Base-by-base conservation (phyloP, 2,888 invertebrate genomes). In the Callyntrura sp. region DNA sequence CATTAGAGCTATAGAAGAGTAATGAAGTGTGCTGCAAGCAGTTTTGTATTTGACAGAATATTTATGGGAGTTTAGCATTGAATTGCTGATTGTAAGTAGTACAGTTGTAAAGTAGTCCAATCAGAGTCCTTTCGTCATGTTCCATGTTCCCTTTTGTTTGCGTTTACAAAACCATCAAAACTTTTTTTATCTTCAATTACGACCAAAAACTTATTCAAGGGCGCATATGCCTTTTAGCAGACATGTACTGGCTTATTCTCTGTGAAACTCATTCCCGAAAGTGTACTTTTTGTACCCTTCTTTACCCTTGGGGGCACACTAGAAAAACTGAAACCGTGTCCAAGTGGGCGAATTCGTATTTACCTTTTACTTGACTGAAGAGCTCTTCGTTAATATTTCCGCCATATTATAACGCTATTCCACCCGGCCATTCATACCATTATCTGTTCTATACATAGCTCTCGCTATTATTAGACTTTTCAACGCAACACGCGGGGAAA, bases 171-270 rank as follows among this genome's bases (percentile, higher is more conserved):
- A 25, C 25, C 25, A 62, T 25, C 62, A 62, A 20, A 62, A 57
- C 57, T 25, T 62, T 68, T 68, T 68, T 14, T 68, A 35, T 35
- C 17, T 17, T n/a, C 70, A 70, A 68, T 70, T 70, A 70, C 45
- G 5, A 9, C n/a, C 43, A 43, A 70, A 70, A 70, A 60, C 35
- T 35, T 68, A 0, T 43, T 6, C 28, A 12, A 43, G 8, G 17
- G 43, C 43, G n/a, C 35, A 68, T 35, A n/a, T 68, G 35, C 14
- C 2, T 35, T 2, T n/a, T 25, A 23, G 28, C 28, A 1, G 23
- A 23, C 9, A 28, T 68, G 35, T 4, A 35, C 3, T 35, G 35
- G 35, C 35, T 35, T 25, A 23, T 23, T 60, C 4, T 51, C 51
- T 11, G 17, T 20, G 60, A n/a, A 60, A 17, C n/a, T n/a, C n/a